Evolutionary conservation across 2,113 vertebrate genomes (phyloP).

Genomic region (Burhinus oedicnemus): DNA sequence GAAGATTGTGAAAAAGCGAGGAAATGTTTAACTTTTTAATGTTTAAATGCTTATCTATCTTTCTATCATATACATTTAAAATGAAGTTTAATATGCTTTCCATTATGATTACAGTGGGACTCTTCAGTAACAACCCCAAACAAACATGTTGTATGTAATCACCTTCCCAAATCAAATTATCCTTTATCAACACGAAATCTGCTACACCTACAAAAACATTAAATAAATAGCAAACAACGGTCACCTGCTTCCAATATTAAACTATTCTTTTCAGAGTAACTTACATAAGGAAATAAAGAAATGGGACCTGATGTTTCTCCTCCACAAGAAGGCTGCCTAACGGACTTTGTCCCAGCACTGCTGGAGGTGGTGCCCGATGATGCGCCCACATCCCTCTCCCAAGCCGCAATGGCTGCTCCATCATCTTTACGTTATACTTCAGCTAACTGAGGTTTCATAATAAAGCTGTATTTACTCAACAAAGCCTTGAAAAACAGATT

Average conservation of each 20-base stretch:
- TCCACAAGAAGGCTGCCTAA: neutral
- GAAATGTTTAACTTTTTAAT: neutral
- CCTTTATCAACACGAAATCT: neutral
- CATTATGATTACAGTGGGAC: neutral
- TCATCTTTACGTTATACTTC: neutral
- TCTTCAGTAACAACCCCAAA: neutral
- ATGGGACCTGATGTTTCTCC: neutral
- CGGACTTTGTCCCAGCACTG: neutral
- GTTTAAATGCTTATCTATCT: neutral
- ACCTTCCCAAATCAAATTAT: neutral
- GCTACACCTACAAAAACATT: neutral
- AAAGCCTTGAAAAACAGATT: neutral
- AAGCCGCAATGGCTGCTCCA: accelerated
- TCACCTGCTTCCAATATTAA: neutral
- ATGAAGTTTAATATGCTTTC: neutral
- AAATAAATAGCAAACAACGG: neutral
- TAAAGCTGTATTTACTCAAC: neutral
- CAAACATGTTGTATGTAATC: accelerated
- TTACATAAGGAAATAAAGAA: neutral
- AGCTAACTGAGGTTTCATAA: neutral
- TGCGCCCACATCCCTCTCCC: neutral
- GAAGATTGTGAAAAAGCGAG: neutral
- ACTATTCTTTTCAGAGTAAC: neutral
- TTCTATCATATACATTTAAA: neutral
- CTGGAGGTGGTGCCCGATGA: accelerated